A percentile compares a stretch with the other conserved stretches of the same genome.
Conservation (phyloP, 2,113 vertebrate species). For the Potamarius usumacintae region DNA sequence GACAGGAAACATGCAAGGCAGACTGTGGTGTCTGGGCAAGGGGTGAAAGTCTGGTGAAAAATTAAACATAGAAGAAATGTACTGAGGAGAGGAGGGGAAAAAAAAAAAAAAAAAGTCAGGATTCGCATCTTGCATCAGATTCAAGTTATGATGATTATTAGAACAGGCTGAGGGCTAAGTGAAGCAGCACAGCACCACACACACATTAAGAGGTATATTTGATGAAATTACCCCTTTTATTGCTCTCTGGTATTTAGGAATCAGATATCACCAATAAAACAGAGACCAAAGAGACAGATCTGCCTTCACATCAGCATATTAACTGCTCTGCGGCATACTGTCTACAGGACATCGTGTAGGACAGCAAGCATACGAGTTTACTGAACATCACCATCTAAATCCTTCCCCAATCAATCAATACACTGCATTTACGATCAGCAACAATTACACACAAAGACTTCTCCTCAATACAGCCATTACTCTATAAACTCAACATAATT, state of each 20-base stretch:
- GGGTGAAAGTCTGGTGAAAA: constrained; percentile 39
- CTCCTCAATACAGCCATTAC: neutral
- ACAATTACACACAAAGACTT: neutral
- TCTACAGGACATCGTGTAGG: neutral
- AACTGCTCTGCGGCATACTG: neutral
- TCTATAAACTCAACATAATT: neutral
- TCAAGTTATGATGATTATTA: neutral
- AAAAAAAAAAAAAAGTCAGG: neutral
- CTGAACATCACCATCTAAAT: neutral
- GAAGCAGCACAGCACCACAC: neutral
- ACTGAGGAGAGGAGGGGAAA: neutral
- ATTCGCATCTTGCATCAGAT: neutral
- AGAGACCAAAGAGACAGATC: neutral
- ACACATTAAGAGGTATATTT: neutral
- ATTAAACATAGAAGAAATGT: neutral
- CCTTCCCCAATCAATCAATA: neutral
- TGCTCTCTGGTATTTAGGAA: neutral
- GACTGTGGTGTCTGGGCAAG: constrained; percentile 29
- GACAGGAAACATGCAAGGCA: constrained; percentile 43
- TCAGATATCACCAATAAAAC: neutral
- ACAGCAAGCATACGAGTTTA: neutral
- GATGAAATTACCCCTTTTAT: neutral
- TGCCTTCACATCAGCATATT: neutral
- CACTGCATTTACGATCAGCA: neutral
- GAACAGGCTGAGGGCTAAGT: neutral